Conservation (phyloP, 2,888 invertebrate species). For the Torymus aiolomorphi region DNA sequence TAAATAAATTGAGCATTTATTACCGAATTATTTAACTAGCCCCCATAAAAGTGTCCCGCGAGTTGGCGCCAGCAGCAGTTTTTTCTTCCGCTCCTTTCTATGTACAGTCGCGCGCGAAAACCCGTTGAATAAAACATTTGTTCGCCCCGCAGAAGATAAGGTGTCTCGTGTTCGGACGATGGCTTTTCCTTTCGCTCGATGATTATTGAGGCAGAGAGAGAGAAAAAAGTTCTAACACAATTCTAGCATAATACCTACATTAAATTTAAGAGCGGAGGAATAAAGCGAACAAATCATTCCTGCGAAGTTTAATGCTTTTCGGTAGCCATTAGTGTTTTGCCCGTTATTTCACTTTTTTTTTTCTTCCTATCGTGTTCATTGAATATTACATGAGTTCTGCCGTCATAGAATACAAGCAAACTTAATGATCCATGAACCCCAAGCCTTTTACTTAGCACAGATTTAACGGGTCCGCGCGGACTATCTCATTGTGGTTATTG, state of each 20-base stretch:
- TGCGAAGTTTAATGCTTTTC: conserved; percentile 12
- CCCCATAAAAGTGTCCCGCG: too few relatives aligned
- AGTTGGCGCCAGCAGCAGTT: too few relatives aligned
- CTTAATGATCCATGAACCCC: conserved; percentile 20
- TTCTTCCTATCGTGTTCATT: neutral
- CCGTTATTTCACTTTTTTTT: neutral
- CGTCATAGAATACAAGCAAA: neutral
- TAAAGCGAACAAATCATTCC: neutral
- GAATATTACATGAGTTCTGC: neutral
- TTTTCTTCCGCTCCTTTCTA: too few relatives aligned
- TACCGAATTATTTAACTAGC: too few relatives aligned
- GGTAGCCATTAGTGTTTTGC: neutral
- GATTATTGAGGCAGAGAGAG: neutral
- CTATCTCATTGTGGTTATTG: conserved; percentile 9
- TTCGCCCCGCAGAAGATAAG: too few relatives aligned
- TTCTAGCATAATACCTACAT: too few relatives aligned
- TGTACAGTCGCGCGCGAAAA: too few relatives aligned
- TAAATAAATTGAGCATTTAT: too few relatives aligned
- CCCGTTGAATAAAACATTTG: too few relatives aligned
- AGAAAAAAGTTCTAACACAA: neutral
- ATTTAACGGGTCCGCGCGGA: neutral
- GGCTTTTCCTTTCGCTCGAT: too few relatives aligned
- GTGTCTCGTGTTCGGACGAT: too few relatives aligned
- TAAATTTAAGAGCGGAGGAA: neutral
- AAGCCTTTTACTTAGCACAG: conserved; percentile 25